These are phyloP conservation scores for Ciconia maguari DNA, from an alignment of 2,113 vertebrate genomes.

Conservation along the genomic window DNA sequence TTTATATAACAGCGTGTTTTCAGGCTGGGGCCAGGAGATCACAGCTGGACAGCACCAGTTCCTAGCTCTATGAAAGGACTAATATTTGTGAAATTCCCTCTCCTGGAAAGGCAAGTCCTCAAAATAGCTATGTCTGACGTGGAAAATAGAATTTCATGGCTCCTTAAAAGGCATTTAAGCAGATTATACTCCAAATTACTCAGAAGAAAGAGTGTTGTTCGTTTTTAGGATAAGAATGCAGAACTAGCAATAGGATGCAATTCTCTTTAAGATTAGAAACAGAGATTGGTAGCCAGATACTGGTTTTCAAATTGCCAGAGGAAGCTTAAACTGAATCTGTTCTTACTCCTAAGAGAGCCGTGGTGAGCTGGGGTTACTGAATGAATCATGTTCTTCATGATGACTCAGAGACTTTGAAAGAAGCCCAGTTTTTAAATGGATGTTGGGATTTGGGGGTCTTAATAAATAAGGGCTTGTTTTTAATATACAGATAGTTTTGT, in stretches of 20 bases:
- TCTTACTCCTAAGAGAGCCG: conserved; percentile 2
- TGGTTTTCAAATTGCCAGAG: conserved; percentile 20
- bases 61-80: conserved; percentile 8
- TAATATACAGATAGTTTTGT: conserved; percentile 3
- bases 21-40: background rate
- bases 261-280: conserved; percentile 21
- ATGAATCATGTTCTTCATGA: conserved; percentile 55
- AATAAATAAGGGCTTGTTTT: conserved; percentile 54
- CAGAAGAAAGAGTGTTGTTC: background rate
- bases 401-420: conserved; percentile 63
- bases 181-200: conserved; percentile 36
- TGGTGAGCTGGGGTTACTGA: conserved; percentile 3
- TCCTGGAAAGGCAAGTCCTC: conserved; percentile 30
- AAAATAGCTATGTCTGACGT: conserved; percentile 31
- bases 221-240: conserved; percentile 18
- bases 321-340: conserved; percentile 46
- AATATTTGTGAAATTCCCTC: conserved; percentile 43
- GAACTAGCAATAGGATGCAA: background rate
- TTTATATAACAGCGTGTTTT: conserved; percentile 40
- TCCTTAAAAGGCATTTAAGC: conserved; percentile 56
- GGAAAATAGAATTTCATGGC: conserved; percentile 48
- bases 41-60: conserved; percentile 49
- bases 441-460: background rate
- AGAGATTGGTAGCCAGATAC: conserved; percentile 11
- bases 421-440: conserved; percentile 36